These are phyloP conservation scores for Alethe diademata DNA, from an alignment of 2,113 vertebrate species.

Conservation along the genomic window DNA sequence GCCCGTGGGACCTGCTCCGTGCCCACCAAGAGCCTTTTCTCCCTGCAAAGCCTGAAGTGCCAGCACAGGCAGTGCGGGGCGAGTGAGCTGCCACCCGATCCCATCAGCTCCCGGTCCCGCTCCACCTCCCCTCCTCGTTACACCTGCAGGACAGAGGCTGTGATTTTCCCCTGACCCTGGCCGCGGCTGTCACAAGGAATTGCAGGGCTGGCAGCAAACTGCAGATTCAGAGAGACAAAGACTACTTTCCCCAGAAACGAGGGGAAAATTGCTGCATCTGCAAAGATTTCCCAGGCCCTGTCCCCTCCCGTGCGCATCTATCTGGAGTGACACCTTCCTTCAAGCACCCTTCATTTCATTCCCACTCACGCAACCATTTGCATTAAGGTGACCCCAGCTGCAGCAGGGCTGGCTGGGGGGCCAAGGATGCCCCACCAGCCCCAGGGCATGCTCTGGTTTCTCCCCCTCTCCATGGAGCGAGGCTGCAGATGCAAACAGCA, in stretches of 20 bases:
- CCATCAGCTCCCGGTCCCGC: background rate
- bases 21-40: background rate
- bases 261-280: slow-evolving; percentile 61
- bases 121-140: background rate
- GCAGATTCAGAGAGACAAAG: slow-evolving; percentile 57
- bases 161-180: slow-evolving; percentile 47
- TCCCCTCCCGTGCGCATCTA: slow-evolving; percentile 17
- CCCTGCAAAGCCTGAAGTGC: background rate
- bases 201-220: slow-evolving; percentile 25
- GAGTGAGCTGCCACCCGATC: background rate
- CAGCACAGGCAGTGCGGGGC: background rate
- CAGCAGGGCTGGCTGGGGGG: rapidly evolving
- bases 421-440: background rate
- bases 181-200: slow-evolving; percentile 50
- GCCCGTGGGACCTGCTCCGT: background rate
- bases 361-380: background rate
- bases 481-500: background rate
- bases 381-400: slow-evolving; percentile 12
- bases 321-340: slow-evolving; percentile 64
- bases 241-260: slow-evolving; percentile 1
- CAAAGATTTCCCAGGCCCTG: slow-evolving; percentile 35
- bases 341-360: slow-evolving; percentile 18
- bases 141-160: slow-evolving; percentile 55
- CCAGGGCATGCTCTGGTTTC: rapidly evolving
- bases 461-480: rapidly evolving